Evolutionary conservation across 2,888 invertebrate species (phyloP), one percentile per base, ranked within the genome.

Genomic region (Drosophila ezoana): DNA sequence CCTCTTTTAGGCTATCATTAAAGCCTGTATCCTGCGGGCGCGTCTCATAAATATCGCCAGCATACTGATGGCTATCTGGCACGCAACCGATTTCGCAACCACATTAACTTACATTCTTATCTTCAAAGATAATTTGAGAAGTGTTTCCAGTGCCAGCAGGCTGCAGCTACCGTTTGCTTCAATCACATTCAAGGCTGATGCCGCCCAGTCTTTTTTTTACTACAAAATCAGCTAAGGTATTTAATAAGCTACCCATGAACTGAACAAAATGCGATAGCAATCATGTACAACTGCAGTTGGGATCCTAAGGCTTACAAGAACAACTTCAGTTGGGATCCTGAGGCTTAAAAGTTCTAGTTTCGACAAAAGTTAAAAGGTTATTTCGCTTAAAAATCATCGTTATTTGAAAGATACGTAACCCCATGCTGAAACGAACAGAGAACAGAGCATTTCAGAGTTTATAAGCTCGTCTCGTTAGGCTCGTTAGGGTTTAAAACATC

Each of bases 11-110:
- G 74, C 89, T 86, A 84, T 84, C 89, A 89, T 84, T 84, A 84
- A 89, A 87, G 89, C 85, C 72, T 57, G 87, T 87, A 84, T 89
- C 89, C 83, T 83, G 83, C 83, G 85, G 83, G 83, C 83, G 85
- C 89, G 89, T 76, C 89, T 87, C 87, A 89, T 89, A 87, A 84
- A 84, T 84, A 84, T 83, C 81, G 89, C 85, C 83, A 83, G 79
- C 89, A 87, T 84, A 84, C 87, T 84, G 83, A 84, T 84, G 89
- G 68, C 61, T 87, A 87, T 84, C 87, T 84, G 85, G 67, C 83
- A 84, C 83, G 83, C 83, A 84, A 88, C 74, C 66, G 76, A 70
- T 68, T 68, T 60, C 57, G 18, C 49, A 58, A 57, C 56, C 16
- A 35, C 53, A 47, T 47, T 47, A 63, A 65, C 64, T 58, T 56